phyloP scores from a whole-genome alignment of 2,797 vertebrate species.

The Esox masquinongy region DNA sequence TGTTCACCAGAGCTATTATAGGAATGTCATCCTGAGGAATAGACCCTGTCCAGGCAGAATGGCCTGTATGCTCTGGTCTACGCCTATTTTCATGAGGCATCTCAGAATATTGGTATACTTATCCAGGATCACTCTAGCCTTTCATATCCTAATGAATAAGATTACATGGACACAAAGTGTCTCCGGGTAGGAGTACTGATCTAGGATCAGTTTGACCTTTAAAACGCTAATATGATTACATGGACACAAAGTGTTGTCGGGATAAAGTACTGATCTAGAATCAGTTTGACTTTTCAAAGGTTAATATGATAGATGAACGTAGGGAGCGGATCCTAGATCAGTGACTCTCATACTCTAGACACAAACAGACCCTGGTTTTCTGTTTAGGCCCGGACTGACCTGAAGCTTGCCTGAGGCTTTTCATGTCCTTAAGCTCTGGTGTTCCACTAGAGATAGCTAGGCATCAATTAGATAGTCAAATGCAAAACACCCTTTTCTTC shows the following conservation, averaged over 20 bases:
- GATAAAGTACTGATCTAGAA: neutral
- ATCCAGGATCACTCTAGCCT: neutral
- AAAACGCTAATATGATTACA: neutral
- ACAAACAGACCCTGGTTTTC: neutral
- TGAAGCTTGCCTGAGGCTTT: neutral
- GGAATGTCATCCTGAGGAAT: slow-evolving; percentile 79
- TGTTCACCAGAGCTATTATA: slow-evolving; percentile 73
- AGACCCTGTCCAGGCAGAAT: slow-evolving; percentile 70
- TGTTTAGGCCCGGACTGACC: neutral
- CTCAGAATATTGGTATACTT: neutral
- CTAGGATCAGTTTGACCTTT: neutral
- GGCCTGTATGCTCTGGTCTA: slow-evolving; percentile 55
- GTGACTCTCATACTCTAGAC: neutral
- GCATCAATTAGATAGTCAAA: neutral
- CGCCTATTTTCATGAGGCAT: neutral
- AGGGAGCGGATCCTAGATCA: neutral
- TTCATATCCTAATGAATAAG: neutral
- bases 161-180: neutral
- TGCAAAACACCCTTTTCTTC: neutral
- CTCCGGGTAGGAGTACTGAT: neutral
- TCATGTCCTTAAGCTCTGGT: neutral
- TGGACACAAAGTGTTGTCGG: neutral
- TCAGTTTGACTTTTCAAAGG: neutral
- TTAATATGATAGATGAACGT: neutral
- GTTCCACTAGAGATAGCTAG: neutral